These are phyloP conservation scores for Papilio demoleus DNA, from an alignment of 2,888 invertebrate species.

Conservation along the genomic window DNA sequence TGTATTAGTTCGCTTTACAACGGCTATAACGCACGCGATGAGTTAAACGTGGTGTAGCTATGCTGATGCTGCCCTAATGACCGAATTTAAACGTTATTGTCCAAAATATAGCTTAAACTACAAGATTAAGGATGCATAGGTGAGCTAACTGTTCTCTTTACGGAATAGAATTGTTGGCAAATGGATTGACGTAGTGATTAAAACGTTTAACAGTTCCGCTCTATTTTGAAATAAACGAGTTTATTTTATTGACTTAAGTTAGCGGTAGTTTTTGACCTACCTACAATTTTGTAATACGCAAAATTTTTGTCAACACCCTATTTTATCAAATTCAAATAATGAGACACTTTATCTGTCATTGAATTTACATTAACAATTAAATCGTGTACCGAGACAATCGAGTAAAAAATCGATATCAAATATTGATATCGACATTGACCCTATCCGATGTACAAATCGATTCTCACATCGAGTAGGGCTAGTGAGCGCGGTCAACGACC, in stretches of 20 bases:
- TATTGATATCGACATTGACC: slow-evolving; percentile 79
- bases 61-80: slow-evolving; percentile 20
- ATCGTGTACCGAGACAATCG: background rate
- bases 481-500: slow-evolving; percentile 69
- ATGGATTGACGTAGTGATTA: background rate
- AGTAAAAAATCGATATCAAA: slow-evolving; percentile 45
- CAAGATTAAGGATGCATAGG: background rate
- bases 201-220: background rate
- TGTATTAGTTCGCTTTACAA: slow-evolving; percentile 20
- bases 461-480: slow-evolving; percentile 71
- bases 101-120: background rate
- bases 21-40: background rate
- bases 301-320: background rate
- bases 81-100: slow-evolving; percentile 17
- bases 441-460: slow-evolving; percentile 78
- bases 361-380: slow-evolving; percentile 1
- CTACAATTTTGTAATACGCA: background rate
- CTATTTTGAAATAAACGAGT: background rate
- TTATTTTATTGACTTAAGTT: background rate
- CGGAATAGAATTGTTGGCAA: background rate
- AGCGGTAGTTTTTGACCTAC: slow-evolving; percentile 7
- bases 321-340: background rate
- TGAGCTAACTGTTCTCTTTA: background rate
- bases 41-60: background rate
- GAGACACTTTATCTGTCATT: background rate